Conservation (phyloP, 2,797 vertebrate genomes). For the Poeciliopsis infans region DNA sequence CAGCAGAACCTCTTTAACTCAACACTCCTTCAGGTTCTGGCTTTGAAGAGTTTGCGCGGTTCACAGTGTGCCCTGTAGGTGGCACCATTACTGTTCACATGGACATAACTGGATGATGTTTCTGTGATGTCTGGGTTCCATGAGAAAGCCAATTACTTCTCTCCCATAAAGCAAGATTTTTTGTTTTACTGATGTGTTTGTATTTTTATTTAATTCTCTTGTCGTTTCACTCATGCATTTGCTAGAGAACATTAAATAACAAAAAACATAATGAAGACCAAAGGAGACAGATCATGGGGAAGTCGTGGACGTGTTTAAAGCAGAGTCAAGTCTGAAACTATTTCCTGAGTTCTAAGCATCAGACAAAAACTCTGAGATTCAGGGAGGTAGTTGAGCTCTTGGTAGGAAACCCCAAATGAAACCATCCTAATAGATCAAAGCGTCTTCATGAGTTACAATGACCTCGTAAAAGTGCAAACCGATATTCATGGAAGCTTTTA, state of each 20-base stretch:
- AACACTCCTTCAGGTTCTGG: conserved; percentile 26
- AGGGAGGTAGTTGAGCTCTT: too few relatives aligned
- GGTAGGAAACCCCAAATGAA: too few relatives aligned
- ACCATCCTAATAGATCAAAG: too few relatives aligned
- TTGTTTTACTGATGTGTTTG: neutral
- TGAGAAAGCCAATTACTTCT: conserved; percentile 5
- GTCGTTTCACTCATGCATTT: neutral
- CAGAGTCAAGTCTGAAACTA: too few relatives aligned
- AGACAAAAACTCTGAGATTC: neutral
- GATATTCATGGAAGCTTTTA: neutral
- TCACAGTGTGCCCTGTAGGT: neutral
- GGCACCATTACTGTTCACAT: conserved; percentile 22
- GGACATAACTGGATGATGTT: conserved; percentile 11
- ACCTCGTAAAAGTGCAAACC: too few relatives aligned
- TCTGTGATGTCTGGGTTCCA: conserved; percentile 27
- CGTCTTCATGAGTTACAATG: too few relatives aligned
- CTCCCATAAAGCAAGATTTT: conserved; percentile 5
- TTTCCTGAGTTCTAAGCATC: neutral
- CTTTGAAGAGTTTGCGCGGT: conserved; percentile 20
- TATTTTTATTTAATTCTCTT: neutral
- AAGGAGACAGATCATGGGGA: neutral
- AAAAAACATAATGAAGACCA: neutral
- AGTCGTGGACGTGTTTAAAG: too few relatives aligned
- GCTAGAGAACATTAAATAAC: neutral
- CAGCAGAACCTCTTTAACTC: conserved; percentile 31